Percentiles rank a stretch among this genome's conserved stretches.
Conservation (phyloP, 2,797 vertebrate genomes). For the Myotis pilosus region DNA sequence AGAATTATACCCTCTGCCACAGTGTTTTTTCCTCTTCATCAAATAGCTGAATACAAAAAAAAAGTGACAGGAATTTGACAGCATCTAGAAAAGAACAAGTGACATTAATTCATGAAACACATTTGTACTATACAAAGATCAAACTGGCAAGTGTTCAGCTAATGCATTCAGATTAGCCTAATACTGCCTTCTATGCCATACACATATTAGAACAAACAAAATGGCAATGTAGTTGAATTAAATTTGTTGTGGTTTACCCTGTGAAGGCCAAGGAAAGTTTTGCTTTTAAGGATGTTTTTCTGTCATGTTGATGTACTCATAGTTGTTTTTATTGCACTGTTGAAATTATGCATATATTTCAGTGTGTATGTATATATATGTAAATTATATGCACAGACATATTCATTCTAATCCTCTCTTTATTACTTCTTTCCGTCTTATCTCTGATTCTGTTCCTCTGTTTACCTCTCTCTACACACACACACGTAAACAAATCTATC, state of each 20-base stretch:
- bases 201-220: slow-evolving; percentile 16
- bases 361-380: neutral
- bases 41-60: slow-evolving; percentile 41
- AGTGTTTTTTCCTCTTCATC: neutral
- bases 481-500: neutral
- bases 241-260: neutral
- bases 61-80: slow-evolving; percentile 43
- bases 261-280: neutral
- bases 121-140: slow-evolving; percentile 43
- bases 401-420: neutral
- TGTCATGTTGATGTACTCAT: neutral
- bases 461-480: neutral
- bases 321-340: neutral
- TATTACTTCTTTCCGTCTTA: neutral
- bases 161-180: slow-evolving; percentile 29
- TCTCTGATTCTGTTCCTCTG: neutral
- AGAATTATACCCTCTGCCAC: slow-evolving; percentile 23
- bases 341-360: neutral
- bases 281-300: slow-evolving; percentile 4
- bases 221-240: neutral
- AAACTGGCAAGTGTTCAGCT: slow-evolving; percentile 8
- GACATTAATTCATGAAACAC: slow-evolving; percentile 44
- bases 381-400: neutral
- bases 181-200: neutral
- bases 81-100: slow-evolving; percentile 40